Evolutionary conservation across 92 coral and sea anemone genomes (phyloP).

Genomic region (Epizoanthus fatuus): DNA sequence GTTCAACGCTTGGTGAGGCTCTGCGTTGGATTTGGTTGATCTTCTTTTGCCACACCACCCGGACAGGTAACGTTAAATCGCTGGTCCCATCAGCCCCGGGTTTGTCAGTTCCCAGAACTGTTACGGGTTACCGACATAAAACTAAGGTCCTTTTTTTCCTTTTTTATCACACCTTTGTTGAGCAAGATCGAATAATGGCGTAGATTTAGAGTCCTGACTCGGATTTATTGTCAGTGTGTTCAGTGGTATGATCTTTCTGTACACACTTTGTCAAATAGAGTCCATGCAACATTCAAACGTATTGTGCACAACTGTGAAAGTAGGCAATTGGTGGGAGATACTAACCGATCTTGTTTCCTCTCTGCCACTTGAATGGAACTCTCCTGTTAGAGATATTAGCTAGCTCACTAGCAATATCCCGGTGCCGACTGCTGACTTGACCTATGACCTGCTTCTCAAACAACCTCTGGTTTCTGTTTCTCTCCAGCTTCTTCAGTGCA

Average conservation of each 20-base stretch:
- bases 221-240: too few species aligned
- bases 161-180: too few species aligned
- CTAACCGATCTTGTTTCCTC: constrained; percentile 97
- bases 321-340: not conserved
- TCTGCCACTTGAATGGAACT: constrained; percentile 99
- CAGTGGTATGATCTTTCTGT: not conserved
- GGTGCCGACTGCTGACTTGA: constrained; percentile 82
- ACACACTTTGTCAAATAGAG: not conserved
- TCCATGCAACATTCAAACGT: not conserved
- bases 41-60: too few species aligned
- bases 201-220: too few species aligned
- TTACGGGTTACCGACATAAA: too few species aligned
- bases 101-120: too few species aligned
- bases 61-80: too few species aligned
- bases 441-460: constrained; percentile 86
- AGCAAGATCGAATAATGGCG: too few species aligned
- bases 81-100: too few species aligned
- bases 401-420: constrained; percentile 95
- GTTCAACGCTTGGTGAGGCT: too few species aligned
- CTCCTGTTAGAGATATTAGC: constrained; percentile 90
- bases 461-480: constrained; percentile 61
- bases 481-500: constrained; percentile 75
- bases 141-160: too few species aligned
- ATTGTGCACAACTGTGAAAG: not conserved
- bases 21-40: too few species aligned